Evolutionary conservation across 1,140 invertebrate genomes (phyloP), one percentile per base, ranked within the genome.

Genomic region (Drosophila nebulosa): DNA sequence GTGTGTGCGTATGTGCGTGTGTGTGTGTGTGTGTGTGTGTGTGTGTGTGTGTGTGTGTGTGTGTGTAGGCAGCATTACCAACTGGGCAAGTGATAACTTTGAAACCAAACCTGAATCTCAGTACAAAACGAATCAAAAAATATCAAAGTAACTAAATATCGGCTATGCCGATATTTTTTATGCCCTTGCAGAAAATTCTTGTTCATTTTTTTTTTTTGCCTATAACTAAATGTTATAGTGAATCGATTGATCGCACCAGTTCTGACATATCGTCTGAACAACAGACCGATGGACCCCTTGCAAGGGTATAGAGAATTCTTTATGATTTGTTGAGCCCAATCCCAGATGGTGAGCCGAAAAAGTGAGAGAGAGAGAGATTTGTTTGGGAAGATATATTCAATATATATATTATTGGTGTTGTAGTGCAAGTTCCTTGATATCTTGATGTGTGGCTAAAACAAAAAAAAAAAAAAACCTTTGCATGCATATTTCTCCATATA

Each of bases 371-470:
- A 32, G 16, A 46, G 18, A 18, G 39, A 46, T 21, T 46, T 6
- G 39, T 10, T 10, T 9, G 39, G 10, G 3, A 46, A 46, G 16
- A 46, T 18, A 46, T 46, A 21, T 46, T n/a, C n/a, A n/a, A 46
- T 7, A 46, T 21, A 46, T 46, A 46, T 21, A 21, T 16, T 5
- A 21, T 46, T 56, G 18, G 4, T n/a, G 10, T 46, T 64, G 78
- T 86, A 86, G 80, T 70, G 80, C 75, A 86, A 85, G 80, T 85
- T 85, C 80, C 80, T 85, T 63, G 60, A 78, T 64, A 66, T 46
- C 39, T 46, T 46, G 32, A 74, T 60, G 63, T 79, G 50, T 53
- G 57, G 64, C 70, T 78, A 70, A 21, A 30, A 3, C 1, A 30
- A 30, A 30, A 9, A 30, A 9, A 30, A 30, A 7, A 30, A 30